Evolutionary conservation across 2,888 invertebrate species (phyloP).

Genomic region (Glaucopsyche alexis): DNA sequence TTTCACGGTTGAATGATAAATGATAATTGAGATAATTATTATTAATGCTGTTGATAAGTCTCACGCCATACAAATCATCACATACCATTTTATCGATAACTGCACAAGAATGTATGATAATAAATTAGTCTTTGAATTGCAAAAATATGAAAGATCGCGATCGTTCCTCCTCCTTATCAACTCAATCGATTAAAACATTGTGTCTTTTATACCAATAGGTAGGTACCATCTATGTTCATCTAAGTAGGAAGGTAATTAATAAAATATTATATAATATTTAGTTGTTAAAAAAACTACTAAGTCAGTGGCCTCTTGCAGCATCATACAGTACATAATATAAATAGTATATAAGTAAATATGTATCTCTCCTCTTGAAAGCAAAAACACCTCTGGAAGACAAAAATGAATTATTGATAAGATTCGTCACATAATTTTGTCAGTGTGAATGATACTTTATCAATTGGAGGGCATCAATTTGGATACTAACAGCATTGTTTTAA

Average conservation of each 20-base stretch:
- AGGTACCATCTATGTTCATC: no score
- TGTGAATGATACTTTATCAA: slow-evolving; percentile 10
- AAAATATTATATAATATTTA: no score
- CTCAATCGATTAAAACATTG: neutral
- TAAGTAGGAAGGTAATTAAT: no score
- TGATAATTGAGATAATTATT: neutral
- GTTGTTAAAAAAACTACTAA: no score
- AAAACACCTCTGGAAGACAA: neutral
- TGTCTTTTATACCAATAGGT: neutral
- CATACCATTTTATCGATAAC: slow-evolving; percentile 14
- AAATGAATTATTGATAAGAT: slow-evolving; percentile 5
- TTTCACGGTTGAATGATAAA: neutral
- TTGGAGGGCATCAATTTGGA: neutral
- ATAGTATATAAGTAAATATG: neutral
- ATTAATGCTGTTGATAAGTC: neutral
- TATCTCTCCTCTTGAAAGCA: neutral
- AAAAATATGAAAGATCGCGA: neutral
- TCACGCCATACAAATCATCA: neutral
- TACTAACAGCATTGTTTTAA: neutral
- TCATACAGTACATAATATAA: no score
- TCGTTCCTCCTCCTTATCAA: neutral
- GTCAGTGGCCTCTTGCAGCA: no score
- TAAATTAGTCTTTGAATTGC: neutral
- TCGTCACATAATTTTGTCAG: neutral
- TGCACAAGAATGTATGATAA: neutral